phyloP scores from a whole-genome alignment of 2,797 vertebrate species.

The Mus caroli region DNA sequence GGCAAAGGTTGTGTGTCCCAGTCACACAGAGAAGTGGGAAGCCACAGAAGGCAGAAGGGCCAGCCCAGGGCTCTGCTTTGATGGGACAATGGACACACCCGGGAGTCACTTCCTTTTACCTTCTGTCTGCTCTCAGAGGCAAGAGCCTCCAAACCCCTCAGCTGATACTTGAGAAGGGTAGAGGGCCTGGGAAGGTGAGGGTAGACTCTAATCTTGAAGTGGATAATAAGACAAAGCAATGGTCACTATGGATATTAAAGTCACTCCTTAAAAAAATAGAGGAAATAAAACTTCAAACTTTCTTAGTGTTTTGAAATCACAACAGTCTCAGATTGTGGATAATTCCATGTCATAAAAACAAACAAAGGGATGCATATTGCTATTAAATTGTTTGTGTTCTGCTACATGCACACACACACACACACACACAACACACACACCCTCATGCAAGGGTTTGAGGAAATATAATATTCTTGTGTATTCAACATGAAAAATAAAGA shows the following conservation, averaged over 20 bases:
- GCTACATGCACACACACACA: neutral
- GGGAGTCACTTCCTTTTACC: neutral
- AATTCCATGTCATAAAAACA: slow-evolving; percentile 20
- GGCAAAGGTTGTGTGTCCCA: neutral
- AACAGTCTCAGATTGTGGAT: neutral
- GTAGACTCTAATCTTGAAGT: neutral
- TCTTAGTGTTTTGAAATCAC: slow-evolving; percentile 47
- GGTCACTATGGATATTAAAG: neutral
- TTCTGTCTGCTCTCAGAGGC: neutral
- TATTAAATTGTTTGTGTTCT: slow-evolving; percentile 22
- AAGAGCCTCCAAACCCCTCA: neutral
- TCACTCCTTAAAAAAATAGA: neutral
- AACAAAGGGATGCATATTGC: slow-evolving; percentile 11
- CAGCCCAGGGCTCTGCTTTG: neutral
- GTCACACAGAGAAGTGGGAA: neutral
- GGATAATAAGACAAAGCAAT: neutral
- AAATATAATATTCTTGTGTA: neutral
- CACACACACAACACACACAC: neutral
- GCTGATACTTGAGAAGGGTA: neutral
- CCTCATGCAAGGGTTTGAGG: neutral
- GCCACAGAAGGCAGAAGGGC: neutral
- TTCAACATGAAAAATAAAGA: slow-evolving; percentile 52
- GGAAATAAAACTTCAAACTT: slow-evolving; percentile 7
- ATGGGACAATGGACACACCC: neutral
- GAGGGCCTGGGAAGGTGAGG: neutral